A percentile compares a stretch with the other conserved stretches of the same genome.
These are phyloP conservation scores for Microplitis manilae DNA, from an alignment of 2,888 invertebrate genomes.

Conservation along the genomic window DNA sequence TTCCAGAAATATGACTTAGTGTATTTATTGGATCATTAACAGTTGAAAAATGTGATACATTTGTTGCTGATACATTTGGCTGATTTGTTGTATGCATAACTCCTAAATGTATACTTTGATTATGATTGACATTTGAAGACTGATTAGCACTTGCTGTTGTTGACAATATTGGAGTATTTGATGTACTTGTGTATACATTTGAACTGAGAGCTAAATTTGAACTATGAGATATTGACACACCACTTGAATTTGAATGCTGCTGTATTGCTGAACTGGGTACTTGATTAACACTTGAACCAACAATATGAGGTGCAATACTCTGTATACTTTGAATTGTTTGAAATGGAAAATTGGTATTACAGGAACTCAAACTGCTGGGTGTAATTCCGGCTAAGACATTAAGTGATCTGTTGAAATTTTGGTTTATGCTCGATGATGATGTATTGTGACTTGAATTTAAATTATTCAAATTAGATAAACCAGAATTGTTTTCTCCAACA, in stretches of 20 bases:
- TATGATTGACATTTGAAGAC: constrained; percentile 60
- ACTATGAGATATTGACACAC: constrained; percentile 61
- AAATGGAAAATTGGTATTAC: constrained; percentile 66
- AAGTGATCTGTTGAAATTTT: constrained; percentile 48
- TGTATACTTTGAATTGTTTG: constrained; percentile 70
- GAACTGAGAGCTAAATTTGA: constrained; percentile 59
- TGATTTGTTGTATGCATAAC: constrained; percentile 67
- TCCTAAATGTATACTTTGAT: constrained; percentile 63
- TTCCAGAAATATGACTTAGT: constrained; percentile 55
- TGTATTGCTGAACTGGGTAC: constrained; percentile 57
- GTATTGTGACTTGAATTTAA: constrained; percentile 47
- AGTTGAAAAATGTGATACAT: constrained; percentile 57
- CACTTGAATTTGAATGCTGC: constrained; percentile 58
- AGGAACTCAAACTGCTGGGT: constrained; percentile 58
- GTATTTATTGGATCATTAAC: constrained; percentile 61
- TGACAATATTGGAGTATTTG: constrained; percentile 61
- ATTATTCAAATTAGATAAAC: constrained; percentile 59
- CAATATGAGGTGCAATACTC: constrained; percentile 68
- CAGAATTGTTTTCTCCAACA: constrained; percentile 59
- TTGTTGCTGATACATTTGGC: constrained; percentile 61
- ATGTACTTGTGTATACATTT: constrained; percentile 65
- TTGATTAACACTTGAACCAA: constrained; percentile 65
- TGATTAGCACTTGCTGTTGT: constrained; percentile 52
- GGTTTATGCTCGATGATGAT: constrained; percentile 8
- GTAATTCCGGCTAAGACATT: constrained; percentile 64